Evolutionary conservation across 2,797 vertebrate genomes (phyloP).

Genomic region (Garrulus glandarius): DNA sequence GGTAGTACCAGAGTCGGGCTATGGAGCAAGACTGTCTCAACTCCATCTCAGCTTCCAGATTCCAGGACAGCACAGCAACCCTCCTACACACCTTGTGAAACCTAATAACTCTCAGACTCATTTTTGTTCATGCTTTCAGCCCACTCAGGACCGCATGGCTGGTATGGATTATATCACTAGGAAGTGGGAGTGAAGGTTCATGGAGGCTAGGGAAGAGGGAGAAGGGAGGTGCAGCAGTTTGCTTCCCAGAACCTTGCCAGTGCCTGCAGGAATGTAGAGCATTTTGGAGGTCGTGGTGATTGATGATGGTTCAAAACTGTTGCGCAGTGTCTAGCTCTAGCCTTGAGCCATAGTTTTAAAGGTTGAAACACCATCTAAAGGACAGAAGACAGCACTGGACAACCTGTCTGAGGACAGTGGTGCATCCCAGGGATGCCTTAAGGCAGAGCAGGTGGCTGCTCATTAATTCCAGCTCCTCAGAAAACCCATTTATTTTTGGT

Average conservation of each 20-base stretch:
- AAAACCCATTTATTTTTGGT: not conserved
- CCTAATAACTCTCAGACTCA: not conserved
- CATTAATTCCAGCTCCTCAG: not conserved
- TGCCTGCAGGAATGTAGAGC: accelerated
- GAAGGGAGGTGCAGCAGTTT: not conserved
- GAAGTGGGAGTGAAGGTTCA: not conserved
- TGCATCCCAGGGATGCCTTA: not conserved
- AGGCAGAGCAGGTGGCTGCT: not conserved
- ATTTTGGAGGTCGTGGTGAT: accelerated
- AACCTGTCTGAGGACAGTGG: not conserved
- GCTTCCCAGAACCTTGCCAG: not conserved
- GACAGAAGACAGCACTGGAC: not conserved
- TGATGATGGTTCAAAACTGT: not conserved
- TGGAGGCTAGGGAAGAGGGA: not conserved
- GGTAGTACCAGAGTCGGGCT: not conserved
- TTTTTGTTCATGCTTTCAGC: not conserved
- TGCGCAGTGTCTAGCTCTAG: not conserved
- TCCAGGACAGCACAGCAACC: not conserved
- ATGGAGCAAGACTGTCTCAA: not conserved
- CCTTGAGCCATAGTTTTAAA: not conserved
- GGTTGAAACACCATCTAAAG: not conserved
- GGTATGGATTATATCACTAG: not conserved
- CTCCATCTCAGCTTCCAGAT: not conserved
- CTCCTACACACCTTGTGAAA: not conserved
- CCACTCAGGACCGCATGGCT: not conserved